Conservation (phyloP, 1,140 invertebrate genomes). For the Cotesia typhae region DNA sequence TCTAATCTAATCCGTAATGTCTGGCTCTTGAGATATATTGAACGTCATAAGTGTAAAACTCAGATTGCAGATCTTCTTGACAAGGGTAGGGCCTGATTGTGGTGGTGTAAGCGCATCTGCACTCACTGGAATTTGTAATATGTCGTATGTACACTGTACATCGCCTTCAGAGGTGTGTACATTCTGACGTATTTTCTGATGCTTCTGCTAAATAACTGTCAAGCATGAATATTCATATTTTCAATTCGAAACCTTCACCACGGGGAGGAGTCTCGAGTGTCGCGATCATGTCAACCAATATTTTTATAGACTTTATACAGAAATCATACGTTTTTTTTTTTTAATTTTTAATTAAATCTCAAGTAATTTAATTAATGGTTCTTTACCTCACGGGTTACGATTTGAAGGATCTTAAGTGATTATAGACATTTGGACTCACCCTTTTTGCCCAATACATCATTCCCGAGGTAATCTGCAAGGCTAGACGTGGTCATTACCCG, state of each 20-base stretch:
- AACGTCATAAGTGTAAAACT: too few relatives aligned
- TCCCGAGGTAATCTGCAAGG: too few relatives aligned
- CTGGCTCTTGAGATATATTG: too few relatives aligned
- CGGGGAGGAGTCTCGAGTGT: slow-evolving; percentile 32
- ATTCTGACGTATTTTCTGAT: slow-evolving; percentile 34
- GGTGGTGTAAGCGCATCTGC: slow-evolving; percentile 25
- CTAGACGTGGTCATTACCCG: slow-evolving; percentile 43
- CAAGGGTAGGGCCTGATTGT: too few relatives aligned
- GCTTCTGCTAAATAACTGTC: slow-evolving; percentile 41
- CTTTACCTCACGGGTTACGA: too few relatives aligned
- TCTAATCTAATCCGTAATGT: too few relatives aligned
- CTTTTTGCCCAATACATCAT: too few relatives aligned
- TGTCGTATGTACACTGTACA: slow-evolving; percentile 6
- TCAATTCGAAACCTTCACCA: slow-evolving; percentile 31
- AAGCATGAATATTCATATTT: slow-evolving; percentile 43
- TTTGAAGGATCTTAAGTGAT: too few relatives aligned
- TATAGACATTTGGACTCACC: too few relatives aligned
- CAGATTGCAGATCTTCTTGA: too few relatives aligned
- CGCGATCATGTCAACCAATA: slow-evolving; percentile 9
- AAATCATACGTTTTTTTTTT: slow-evolving; percentile 44
- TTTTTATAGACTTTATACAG: slow-evolving; percentile 36
- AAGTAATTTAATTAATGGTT: too few relatives aligned
- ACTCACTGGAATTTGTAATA: slow-evolving; percentile 30
- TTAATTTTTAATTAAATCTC: too few relatives aligned
- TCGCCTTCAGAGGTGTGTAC: slow-evolving; percentile 11